These are phyloP conservation scores for Busseola fusca DNA, from an alignment of 2,888 invertebrate species.

Conservation along the genomic window DNA sequence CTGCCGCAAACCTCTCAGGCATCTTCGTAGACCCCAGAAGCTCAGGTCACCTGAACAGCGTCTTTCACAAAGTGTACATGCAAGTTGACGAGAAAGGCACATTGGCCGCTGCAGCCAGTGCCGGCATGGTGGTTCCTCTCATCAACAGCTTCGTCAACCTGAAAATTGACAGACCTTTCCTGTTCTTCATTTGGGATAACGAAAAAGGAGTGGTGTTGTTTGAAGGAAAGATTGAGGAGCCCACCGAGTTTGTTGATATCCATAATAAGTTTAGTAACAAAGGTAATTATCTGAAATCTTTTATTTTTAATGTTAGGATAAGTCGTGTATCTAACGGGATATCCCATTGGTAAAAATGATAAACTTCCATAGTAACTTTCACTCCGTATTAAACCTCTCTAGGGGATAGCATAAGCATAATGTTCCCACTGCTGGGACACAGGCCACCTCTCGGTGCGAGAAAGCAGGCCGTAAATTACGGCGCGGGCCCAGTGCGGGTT, in stretches of 20 bases:
- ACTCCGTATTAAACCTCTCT: neutral
- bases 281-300: slow-evolving; percentile 4
- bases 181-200: slow-evolving; percentile 90
- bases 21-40: slow-evolving; percentile 82
- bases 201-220: slow-evolving; percentile 89
- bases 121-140: slow-evolving; percentile 89
- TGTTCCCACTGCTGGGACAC: neutral
- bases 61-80: slow-evolving; percentile 91
- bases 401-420: no score
- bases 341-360: neutral
- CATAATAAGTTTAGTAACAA: slow-evolving; percentile 19
- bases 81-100: slow-evolving; percentile 91
- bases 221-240: slow-evolving; percentile 90
- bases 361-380: neutral
- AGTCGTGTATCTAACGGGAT: neutral
- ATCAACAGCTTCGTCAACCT: slow-evolving; percentile 88
- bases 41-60: slow-evolving; percentile 81
- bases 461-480: neutral
- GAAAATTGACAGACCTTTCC: slow-evolving; percentile 90
- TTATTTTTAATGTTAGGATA: neutral
- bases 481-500: neutral
- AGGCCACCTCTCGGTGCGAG: neutral
- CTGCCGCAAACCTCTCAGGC: slow-evolving; percentile 88
- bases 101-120: slow-evolving; percentile 90
- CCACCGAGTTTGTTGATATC: slow-evolving; percentile 68